Evolutionary conservation across 1,140 invertebrate genomes (phyloP).

Genomic region (Metopolophium dirhodum): DNA sequence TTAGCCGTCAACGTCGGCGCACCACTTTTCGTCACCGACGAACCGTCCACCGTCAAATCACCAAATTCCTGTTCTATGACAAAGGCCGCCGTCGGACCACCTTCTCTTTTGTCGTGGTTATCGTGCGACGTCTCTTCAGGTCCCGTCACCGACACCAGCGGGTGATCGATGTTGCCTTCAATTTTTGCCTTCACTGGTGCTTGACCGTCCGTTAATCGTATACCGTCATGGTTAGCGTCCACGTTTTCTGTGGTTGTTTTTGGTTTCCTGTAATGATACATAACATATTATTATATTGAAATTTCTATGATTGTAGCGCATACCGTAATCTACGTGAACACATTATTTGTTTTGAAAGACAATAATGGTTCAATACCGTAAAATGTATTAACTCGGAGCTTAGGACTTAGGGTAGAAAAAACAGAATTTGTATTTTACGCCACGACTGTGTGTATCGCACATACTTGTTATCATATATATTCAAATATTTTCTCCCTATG

Average conservation of each 20-base stretch:
- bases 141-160: background rate
- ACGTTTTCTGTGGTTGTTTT: background rate
- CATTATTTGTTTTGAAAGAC: no score
- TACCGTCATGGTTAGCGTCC: background rate
- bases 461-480: no score
- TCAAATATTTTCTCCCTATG: no score
- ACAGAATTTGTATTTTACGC: background rate
- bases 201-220: background rate
- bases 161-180: background rate
- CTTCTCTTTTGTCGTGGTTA: background rate
- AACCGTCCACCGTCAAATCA: no score
- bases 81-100: background rate
- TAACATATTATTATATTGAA: background rate
- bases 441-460: no score
- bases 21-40: background rate
- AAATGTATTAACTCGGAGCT: background rate
- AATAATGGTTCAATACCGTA: no score
- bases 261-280: background rate
- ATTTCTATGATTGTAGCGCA: background rate
- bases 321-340: background rate
- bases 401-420: background rate
- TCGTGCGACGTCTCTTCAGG: background rate
- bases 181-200: background rate
- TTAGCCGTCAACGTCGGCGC: background rate
- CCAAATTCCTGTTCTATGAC: background rate